Conservation (phyloP, 2,888 invertebrate genomes). For the Drosophila anomalata region DNA sequence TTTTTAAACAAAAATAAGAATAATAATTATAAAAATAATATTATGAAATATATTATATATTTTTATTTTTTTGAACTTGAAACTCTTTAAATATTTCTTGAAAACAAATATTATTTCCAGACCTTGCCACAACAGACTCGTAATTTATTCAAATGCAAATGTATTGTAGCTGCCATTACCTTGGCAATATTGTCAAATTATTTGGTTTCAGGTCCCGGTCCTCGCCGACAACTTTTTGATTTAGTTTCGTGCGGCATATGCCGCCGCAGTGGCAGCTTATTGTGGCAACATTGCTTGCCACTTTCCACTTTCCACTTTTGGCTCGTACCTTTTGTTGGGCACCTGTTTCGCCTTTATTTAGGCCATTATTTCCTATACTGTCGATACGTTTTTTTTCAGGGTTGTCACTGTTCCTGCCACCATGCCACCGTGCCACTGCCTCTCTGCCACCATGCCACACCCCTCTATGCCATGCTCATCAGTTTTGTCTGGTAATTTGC, state of each 20-base stretch:
- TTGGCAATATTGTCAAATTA: constrained; percentile 7
- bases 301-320: background rate
- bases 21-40: background rate
- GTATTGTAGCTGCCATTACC: constrained; percentile 4
- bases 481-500: constrained; percentile 69
- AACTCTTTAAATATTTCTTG: no score
- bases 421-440: background rate
- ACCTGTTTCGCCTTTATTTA: constrained; percentile 47
- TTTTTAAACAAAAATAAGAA: background rate
- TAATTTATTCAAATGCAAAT: background rate
- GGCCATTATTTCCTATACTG: constrained; percentile 58
- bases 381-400: constrained; percentile 47
- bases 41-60: no score
- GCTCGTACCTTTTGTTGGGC: constrained; percentile 9
- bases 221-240: constrained; percentile 10
- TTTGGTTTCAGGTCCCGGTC: background rate
- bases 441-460: background rate
- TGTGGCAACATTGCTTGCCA: background rate
- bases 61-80: no score
- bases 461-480: constrained; percentile 19
- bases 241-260: constrained; percentile 30
- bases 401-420: background rate
- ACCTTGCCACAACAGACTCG: background rate
- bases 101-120: no score
- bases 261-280: constrained; percentile 12